These are phyloP conservation scores for Choloepus didactylus DNA, from an alignment of 2,797 vertebrate species.

Conservation along the genomic window DNA sequence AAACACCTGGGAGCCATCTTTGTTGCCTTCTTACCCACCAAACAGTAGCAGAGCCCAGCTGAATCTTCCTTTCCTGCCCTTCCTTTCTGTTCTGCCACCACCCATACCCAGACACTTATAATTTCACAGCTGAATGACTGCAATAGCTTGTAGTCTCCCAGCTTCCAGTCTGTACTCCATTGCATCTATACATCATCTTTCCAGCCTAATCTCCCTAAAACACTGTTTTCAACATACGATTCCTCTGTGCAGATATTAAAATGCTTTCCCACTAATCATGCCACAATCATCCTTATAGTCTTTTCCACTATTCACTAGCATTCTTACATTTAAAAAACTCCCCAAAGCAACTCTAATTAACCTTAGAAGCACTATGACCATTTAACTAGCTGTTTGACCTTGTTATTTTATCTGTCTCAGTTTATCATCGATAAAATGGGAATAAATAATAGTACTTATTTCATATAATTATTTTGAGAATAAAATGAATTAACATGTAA, in stretches of 20 bases:
- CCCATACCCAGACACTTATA: background rate
- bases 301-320: background rate
- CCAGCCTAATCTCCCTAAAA: background rate
- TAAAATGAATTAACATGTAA: slow-evolving; percentile 33
- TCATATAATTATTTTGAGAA: slow-evolving; percentile 31
- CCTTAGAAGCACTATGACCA: background rate
- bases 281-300: background rate
- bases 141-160: background rate
- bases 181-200: background rate
- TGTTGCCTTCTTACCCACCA: background rate
- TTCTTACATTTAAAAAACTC: slow-evolving; percentile 18
- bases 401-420: background rate
- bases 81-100: background rate
- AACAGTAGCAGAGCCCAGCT: background rate
- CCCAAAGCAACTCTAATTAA: background rate
- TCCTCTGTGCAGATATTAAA: background rate
- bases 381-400: background rate
- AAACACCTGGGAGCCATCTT: background rate
- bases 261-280: background rate
- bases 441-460: background rate
- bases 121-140: background rate
- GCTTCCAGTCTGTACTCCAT: background rate
- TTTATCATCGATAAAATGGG: background rate
- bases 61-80: background rate
- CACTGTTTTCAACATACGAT: background rate